Conservation (phyloP, 2,888 invertebrate genomes). For the Macaria liturata region DNA sequence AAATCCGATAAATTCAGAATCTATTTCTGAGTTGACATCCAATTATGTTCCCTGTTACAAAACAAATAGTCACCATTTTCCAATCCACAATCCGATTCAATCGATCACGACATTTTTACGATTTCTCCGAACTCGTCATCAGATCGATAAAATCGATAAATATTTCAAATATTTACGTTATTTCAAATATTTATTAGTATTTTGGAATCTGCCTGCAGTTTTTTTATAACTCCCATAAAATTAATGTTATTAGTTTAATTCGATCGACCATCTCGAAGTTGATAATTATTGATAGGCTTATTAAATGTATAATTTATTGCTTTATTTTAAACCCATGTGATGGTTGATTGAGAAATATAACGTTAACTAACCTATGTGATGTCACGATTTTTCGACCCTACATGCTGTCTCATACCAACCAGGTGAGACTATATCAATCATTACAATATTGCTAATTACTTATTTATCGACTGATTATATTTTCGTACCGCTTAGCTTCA, state of each 20-base stretch:
- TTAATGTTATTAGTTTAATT: slow-evolving; percentile 8
- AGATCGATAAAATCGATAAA: slow-evolving; percentile 11
- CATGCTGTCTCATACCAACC: too few relatives aligned
- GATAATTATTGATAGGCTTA: slow-evolving; percentile 10
- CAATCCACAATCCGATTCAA: background rate
- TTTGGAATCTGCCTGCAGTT: slow-evolving; percentile 6
- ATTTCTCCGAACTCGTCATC: slow-evolving; percentile 14
- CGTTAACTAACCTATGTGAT: background rate
- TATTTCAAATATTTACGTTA: slow-evolving; percentile 9
- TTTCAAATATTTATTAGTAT: slow-evolving; percentile 4
- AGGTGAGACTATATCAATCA: too few relatives aligned
- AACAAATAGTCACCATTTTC: background rate
- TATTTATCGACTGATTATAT: too few relatives aligned
- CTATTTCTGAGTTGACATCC: background rate
- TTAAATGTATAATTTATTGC: slow-evolving; percentile 17
- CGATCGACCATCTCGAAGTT: slow-evolving; percentile 2
- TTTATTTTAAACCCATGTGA: slow-evolving; percentile 8
- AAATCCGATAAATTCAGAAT: slow-evolving; percentile 7
- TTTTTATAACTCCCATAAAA: slow-evolving; percentile 3
- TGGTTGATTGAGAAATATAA: slow-evolving; percentile 7
- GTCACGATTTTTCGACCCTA: too few relatives aligned
- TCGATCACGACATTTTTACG: slow-evolving; percentile 5
- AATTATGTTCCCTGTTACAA: slow-evolving; percentile 5
- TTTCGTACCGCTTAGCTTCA: too few relatives aligned
- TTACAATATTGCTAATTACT: too few relatives aligned